Evolutionary conservation across 2,797 vertebrate genomes (phyloP).

Genomic region (Rhyacichthys aspro): DNA sequence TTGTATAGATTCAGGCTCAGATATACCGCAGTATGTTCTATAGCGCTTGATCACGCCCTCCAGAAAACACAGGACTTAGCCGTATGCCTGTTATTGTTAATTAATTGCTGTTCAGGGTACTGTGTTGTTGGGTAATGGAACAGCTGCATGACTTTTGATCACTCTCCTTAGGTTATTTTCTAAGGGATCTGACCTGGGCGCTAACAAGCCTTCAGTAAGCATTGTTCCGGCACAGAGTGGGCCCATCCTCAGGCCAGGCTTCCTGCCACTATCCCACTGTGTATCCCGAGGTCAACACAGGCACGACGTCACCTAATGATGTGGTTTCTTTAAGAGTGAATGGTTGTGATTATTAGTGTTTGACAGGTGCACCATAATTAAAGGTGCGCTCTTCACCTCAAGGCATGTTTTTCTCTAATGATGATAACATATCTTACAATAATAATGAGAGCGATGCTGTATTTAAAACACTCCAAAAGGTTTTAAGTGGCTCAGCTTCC

Average conservation of each 20-base stretch:
- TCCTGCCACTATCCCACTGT: constrained; percentile 38
- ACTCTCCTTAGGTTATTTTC: constrained; percentile 67
- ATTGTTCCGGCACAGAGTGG: constrained; percentile 3
- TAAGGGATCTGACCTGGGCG: constrained; percentile 52
- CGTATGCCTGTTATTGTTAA: constrained; percentile 58
- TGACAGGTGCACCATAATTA: constrained; percentile 54
- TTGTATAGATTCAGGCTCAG: constrained; percentile 15
- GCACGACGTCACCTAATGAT: constrained; percentile 17
- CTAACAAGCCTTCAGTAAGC: constrained; percentile 62
- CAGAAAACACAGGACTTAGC: constrained; percentile 47
- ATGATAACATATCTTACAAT: constrained; percentile 34
- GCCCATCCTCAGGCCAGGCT: constrained; percentile 28
- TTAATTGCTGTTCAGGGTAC: constrained; percentile 69
- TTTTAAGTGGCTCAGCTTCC: no score
- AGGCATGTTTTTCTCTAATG: constrained; percentile 44
- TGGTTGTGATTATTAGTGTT: constrained; percentile 15
- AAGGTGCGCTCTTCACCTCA: constrained; percentile 24
- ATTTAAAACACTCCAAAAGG: no score
- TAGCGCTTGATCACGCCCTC: constrained; percentile 36
- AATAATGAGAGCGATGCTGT: constrained; percentile 10
- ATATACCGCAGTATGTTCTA: constrained; percentile 47
- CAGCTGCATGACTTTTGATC: constrained; percentile 65
- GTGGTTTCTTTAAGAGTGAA: constrained; percentile 1
- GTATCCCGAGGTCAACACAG: constrained; percentile 28
- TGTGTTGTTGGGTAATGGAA: constrained; percentile 71